Evolutionary conservation across 2,888 invertebrate genomes (phyloP).

Genomic region (Leptinotarsa juncta): DNA sequence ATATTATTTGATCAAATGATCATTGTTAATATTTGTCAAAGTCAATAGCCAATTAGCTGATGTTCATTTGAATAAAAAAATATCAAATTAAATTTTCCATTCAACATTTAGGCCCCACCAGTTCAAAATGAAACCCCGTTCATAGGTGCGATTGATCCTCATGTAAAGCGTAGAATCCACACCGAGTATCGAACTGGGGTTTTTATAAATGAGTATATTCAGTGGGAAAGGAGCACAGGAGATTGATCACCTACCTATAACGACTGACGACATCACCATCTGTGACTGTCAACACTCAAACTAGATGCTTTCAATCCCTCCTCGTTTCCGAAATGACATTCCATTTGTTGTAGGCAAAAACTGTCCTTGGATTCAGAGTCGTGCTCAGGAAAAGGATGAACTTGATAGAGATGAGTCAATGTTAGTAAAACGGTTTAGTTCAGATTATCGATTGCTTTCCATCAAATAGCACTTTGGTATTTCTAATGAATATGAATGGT

Average conservation of each 20-base stretch:
- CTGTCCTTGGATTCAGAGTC: conserved; percentile 20
- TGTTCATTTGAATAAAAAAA: too few species aligned
- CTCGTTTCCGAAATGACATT: conserved; percentile 43
- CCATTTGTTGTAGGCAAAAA: conserved; percentile 30
- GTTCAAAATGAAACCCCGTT: neutral
- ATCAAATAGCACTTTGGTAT: neutral
- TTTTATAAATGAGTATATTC: conserved; percentile 25
- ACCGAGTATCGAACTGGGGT: neutral
- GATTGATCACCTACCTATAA: conserved; percentile 54
- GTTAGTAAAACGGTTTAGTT: neutral
- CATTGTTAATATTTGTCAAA: too few species aligned
- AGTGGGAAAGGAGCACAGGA: conserved; percentile 32
- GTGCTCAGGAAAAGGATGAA: conserved; percentile 7
- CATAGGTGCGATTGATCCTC: neutral
- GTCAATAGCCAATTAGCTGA: too few species aligned
- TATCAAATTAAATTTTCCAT: neutral
- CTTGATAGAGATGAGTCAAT: conserved; percentile 3
- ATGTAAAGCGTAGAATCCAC: neutral
- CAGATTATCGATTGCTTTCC: neutral
- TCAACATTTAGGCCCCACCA: neutral
- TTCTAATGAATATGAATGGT: too few species aligned
- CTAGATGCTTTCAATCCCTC: conserved; percentile 55
- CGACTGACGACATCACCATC: conserved; percentile 54
- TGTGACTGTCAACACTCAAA: conserved; percentile 58
- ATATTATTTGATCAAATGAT: too few species aligned